Evolutionary conservation across 2,797 vertebrate species (phyloP).

Genomic region (Sphenopsis melanotis): DNA sequence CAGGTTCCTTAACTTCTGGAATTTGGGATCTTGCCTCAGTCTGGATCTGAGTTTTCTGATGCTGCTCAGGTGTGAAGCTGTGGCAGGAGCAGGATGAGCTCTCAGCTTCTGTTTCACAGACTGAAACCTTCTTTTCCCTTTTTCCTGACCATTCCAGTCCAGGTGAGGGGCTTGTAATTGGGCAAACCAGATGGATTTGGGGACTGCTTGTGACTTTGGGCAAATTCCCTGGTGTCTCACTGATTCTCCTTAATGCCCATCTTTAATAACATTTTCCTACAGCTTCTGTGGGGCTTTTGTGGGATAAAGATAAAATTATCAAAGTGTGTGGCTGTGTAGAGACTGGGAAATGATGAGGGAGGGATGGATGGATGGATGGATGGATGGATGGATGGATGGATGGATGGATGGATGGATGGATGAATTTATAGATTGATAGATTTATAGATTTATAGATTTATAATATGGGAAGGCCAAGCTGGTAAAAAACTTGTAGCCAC

Average conservation of each 20-base stretch:
- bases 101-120: neutral
- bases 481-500: neutral
- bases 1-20: neutral
- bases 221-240: neutral
- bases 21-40: neutral
- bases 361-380: neutral
- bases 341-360: neutral
- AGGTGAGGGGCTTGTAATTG: fast-evolving
- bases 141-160: neutral
- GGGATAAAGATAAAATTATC: neutral
- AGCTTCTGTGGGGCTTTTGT: neutral
- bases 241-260: neutral
- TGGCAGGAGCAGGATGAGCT: neutral
- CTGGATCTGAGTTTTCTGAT: neutral
- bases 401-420: neutral
- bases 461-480: neutral
- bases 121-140: neutral
- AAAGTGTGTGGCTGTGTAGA: neutral
- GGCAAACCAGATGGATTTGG: neutral
- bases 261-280: neutral
- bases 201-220: neutral
- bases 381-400: neutral
- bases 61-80: fast-evolving
- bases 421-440: too few relatives aligned
- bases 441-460: neutral